Evolutionary conservation across 1,140 invertebrate species (phyloP).

Genomic region (Plectrocnemia conspersa): DNA sequence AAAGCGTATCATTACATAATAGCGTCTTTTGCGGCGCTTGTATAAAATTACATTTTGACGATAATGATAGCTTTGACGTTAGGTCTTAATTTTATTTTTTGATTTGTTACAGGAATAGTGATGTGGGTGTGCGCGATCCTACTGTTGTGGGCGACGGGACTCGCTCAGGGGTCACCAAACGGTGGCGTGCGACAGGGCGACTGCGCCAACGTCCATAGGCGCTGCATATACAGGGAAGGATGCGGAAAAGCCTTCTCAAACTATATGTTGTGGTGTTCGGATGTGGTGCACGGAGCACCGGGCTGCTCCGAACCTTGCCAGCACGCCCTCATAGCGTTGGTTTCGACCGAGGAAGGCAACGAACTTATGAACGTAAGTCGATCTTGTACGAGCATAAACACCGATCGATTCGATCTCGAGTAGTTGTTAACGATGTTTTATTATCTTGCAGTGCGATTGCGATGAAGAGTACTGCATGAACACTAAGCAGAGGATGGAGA

Average conservation of each 20-base stretch:
- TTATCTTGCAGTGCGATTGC: conserved; percentile 69
- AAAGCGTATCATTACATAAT: no score
- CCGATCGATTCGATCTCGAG: not conserved
- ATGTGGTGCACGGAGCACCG: conserved; percentile 56
- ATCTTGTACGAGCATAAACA: conserved; percentile 1
- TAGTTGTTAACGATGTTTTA: not conserved
- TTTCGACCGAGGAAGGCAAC: conserved; percentile 72
- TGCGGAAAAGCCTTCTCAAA: conserved; percentile 69
- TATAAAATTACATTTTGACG: no score
- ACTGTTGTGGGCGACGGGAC: conserved; percentile 38
- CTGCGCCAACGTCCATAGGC: conserved; percentile 65
- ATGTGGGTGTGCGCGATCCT: conserved; percentile 28
- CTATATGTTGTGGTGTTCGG: conserved; percentile 67
- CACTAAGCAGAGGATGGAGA: conserved; percentile 63
- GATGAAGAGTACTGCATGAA: conserved; percentile 61
- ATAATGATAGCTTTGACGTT: no score
- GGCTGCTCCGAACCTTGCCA: conserved; percentile 66
- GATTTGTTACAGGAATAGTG: conserved; percentile 23
- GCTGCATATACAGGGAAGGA: conserved; percentile 67
- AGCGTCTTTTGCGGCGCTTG: no score
- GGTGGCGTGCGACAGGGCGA: conserved; percentile 40
- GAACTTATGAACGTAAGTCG: conserved; percentile 65
- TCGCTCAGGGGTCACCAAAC: conserved; percentile 40
- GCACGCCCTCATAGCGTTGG: conserved; percentile 70
- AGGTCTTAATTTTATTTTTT: no score